Conservation (phyloP, 1,140 invertebrate genomes). For the Dreissena rostriformis region DNA sequence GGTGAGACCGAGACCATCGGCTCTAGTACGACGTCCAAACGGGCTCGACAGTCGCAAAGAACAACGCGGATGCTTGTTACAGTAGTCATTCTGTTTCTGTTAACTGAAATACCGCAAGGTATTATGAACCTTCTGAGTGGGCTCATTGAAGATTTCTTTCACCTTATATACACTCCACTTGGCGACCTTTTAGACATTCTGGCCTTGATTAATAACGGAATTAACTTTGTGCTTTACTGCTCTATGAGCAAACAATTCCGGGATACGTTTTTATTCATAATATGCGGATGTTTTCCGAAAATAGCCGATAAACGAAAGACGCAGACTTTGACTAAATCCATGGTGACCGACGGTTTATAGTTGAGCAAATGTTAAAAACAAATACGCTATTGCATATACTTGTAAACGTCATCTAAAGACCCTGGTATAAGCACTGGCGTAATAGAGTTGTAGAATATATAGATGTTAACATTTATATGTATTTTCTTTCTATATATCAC, state of each 20-base stretch:
- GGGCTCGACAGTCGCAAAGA: constrained; percentile 87
- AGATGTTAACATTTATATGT: too few relatives aligned
- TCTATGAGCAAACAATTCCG: constrained; percentile 97
- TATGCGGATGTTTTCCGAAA: constrained; percentile 78
- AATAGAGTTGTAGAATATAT: too few relatives aligned
- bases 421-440: too few relatives aligned
- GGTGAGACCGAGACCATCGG: constrained; percentile 64
- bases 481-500: too few relatives aligned
- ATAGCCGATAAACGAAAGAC: constrained; percentile 39
- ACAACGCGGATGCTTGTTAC: constrained; percentile 94
- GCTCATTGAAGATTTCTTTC: constrained; percentile 71
- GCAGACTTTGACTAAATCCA: too few relatives aligned
- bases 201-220: constrained; percentile 93
- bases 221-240: constrained; percentile 97
- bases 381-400: too few relatives aligned
- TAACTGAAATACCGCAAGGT: constrained; percentile 91
- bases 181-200: constrained; percentile 96
- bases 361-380: too few relatives aligned
- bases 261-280: constrained; percentile 90
- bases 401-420: too few relatives aligned
- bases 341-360: too few relatives aligned
- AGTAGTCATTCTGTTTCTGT: constrained; percentile 91
- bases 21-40: constrained; percentile 75
- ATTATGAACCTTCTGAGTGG: constrained; percentile 78
- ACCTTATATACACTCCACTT: constrained; percentile 82